phyloP scores from a whole-genome alignment of 1,140 invertebrate genomes.

The Berghia stephanieae region DNA sequence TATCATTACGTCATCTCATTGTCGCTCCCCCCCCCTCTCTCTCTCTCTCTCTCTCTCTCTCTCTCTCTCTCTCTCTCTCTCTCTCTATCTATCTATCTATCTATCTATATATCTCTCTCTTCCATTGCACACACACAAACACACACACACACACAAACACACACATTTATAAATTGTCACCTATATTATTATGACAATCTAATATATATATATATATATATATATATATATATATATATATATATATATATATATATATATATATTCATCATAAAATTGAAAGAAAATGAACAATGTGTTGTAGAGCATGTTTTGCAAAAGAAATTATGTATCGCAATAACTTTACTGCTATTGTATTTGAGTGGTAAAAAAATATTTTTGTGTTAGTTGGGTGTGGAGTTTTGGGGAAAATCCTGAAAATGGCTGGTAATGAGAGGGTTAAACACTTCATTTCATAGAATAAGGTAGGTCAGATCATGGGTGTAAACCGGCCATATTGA shows the following conservation, averaged over 20 bases:
- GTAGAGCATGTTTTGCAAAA: too few species aligned
- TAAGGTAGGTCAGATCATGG: not conserved
- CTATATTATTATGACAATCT: too few species aligned
- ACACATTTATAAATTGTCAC: not conserved
- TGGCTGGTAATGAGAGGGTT: too few species aligned
- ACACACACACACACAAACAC: not conserved
- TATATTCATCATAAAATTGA: not conserved
- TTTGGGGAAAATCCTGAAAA: too few species aligned
- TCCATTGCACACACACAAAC: too few species aligned
- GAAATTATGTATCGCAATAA: too few species aligned
- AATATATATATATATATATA: too few species aligned
- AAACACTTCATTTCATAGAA: not conserved
- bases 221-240: not conserved
- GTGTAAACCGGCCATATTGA: not conserved
- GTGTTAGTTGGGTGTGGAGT: too few species aligned
- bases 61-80: conserved; percentile 13
- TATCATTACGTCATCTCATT: not conserved
- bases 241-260: not conserved
- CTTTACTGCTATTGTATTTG: too few species aligned
- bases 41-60: conserved; percentile 16
- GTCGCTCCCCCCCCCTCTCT: not conserved
- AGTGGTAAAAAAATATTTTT: too few species aligned
- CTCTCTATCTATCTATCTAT: not conserved
- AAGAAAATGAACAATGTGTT: too few species aligned
- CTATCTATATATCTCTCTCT: not conserved